Percentiles rank a stretch among this genome's conserved stretches.
phyloP scores from a whole-genome alignment of 2,113 vertebrate genomes.

The Dromiciops gliroides region DNA sequence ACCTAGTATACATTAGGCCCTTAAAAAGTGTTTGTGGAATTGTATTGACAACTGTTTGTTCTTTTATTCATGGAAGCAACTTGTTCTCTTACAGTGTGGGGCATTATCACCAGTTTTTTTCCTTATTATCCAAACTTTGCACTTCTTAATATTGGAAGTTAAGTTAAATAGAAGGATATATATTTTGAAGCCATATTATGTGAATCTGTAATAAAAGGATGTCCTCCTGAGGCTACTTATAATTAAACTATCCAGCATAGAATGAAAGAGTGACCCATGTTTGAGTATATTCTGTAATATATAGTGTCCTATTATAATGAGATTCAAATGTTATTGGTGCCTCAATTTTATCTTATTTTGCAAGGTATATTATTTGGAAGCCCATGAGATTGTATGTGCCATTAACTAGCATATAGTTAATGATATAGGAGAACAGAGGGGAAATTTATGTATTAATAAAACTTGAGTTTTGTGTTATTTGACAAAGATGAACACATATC shows the following conservation, averaged over 20 bases:
- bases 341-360: neutral
- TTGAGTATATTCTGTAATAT: neutral
- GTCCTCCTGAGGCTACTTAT: neutral
- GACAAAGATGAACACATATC: conserved; percentile 37
- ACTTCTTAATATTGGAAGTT: neutral
- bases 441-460: neutral
- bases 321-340: neutral
- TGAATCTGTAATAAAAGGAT: neutral
- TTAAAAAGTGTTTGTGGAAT: neutral
- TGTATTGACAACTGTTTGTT: neutral
- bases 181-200: neutral
- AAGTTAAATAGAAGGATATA: neutral
- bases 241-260: neutral
- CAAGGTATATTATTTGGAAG: neutral
- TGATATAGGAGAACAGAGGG: neutral
- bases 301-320: neutral
- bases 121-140: neutral
- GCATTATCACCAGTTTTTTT: neutral
- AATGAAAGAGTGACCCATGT: neutral
- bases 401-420: neutral
- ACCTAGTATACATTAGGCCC: neutral
- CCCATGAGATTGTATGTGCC: neutral
- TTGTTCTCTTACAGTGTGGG: neutral
- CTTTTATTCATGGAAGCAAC: neutral
- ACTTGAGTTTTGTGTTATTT: neutral